Evolutionary conservation across 1,140 invertebrate genomes (phyloP).

Genomic region (Drosophila elegans): DNA sequence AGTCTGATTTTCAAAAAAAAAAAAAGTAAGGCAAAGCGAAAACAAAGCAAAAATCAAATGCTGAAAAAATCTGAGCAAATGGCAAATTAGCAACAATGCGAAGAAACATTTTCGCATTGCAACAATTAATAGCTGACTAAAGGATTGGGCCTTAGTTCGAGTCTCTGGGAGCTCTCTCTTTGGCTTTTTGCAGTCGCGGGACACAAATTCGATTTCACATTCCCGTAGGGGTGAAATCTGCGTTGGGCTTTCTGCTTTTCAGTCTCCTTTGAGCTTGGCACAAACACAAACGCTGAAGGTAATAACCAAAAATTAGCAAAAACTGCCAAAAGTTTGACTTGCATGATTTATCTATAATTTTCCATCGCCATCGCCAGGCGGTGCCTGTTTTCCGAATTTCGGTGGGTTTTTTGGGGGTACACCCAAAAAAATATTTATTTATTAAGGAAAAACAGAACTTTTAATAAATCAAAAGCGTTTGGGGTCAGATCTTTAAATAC

Average conservation of each 20-base stretch:
- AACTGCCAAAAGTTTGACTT: slow-evolving; percentile 82
- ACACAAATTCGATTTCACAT: slow-evolving; percentile 78
- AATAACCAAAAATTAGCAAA: slow-evolving; percentile 84
- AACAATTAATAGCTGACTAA: slow-evolving; percentile 71
- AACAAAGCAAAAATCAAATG: slow-evolving; percentile 27
- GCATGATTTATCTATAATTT: slow-evolving; percentile 84
- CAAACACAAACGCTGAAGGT: slow-evolving; percentile 74
- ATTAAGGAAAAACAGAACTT: not conserved
- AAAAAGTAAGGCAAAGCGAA: slow-evolving; percentile 16
- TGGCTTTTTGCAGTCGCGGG: slow-evolving; percentile 17
- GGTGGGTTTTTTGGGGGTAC: slow-evolving; percentile 10
- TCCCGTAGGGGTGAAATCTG: slow-evolving; percentile 83
- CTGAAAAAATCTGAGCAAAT: slow-evolving; percentile 34
- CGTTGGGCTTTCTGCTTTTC: slow-evolving; percentile 56
- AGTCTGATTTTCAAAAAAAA: slow-evolving; percentile 20
- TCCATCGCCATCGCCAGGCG: slow-evolving; percentile 67
- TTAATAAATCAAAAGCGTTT: not conserved
- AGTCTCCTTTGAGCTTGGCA: slow-evolving; percentile 26
- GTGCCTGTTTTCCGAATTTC: slow-evolving; percentile 52
- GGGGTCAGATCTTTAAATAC: too few species aligned
- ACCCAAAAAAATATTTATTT: not conserved
- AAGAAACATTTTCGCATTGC: slow-evolving; percentile 71
- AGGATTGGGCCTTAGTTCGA: slow-evolving; percentile 34
- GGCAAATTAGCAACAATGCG: slow-evolving; percentile 74
- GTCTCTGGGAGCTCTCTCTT: slow-evolving; percentile 23